Evolutionary conservation across 2,113 vertebrate genomes (phyloP), one percentile per base, ranked within the genome.

Genomic region (Plestiodon gilberti): DNA sequence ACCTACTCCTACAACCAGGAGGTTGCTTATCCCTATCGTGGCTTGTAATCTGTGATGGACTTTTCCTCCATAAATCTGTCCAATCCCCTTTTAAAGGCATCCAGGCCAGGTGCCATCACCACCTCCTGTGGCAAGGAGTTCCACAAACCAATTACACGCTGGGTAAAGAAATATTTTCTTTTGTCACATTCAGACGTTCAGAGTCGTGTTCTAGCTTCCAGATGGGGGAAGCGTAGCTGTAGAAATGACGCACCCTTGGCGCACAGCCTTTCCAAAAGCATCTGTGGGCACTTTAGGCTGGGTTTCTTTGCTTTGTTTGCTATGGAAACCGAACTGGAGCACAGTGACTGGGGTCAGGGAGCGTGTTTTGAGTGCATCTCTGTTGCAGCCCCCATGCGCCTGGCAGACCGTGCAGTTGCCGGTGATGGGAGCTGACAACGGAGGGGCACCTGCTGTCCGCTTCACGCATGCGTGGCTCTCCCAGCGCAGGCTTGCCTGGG

Each of bases 401-500:
- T 40, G 20, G 65, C 35, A 17, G 28, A 65, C 30, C 13, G 1
- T 25, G 62, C 6, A 70, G 25, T 30, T 69, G 64, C 43, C 33
- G 30, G 52, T 85, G 52, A 70, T 85, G 76, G 64, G 33, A 15
- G 38, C 76, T 85, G 83, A 78, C 74, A 78, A 33, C 74, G 3
- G 5, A 7, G 84, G n/a, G 48, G 64, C 62, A 78, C 18, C 25
- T 7, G 17, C 43, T 61, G 52, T 33, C 74, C 64, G 78, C 64
- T n/a, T 4, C 28, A 78, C 22, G 33, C 52, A 57, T 17, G 25
- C 33, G 25, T 40, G 76, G 25, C 11, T 59, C 62, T 85, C 25
- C 64, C 75, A 8, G 52, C 25, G 3, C 64, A 85, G 48, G 10
- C 55, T 81, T 2, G 18, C 48, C 33, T n/a, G n/a, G 25, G 64